phyloP scores from a whole-genome alignment of 2,113 vertebrate genomes.

The Podiceps cristatus region DNA sequence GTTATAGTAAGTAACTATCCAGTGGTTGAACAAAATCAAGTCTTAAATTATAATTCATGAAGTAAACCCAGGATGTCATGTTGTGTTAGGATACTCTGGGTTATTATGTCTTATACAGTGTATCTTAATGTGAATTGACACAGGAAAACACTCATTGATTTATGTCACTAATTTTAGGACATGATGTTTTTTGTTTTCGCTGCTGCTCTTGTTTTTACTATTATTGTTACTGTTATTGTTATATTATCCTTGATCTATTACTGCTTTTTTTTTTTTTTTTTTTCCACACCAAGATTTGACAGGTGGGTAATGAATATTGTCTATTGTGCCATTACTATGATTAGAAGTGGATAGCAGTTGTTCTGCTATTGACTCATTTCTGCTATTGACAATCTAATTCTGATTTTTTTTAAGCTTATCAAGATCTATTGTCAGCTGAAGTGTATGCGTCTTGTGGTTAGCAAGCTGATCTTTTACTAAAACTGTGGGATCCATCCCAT shows the following conservation, averaged over 20 bases:
- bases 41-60: slow-evolving; percentile 53
- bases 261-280: slow-evolving; percentile 23
- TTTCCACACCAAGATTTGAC: slow-evolving; percentile 72
- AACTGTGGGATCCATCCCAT: background rate
- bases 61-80: slow-evolving; percentile 58
- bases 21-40: slow-evolving; percentile 6
- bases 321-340: slow-evolving; percentile 72
- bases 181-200: background rate
- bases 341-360: slow-evolving; percentile 57
- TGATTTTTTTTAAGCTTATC: slow-evolving; percentile 57
- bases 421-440: slow-evolving; percentile 59
- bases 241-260: slow-evolving; percentile 63
- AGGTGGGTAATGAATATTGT: slow-evolving; percentile 76
- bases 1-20: background rate
- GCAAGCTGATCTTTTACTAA: background rate
- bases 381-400: slow-evolving; percentile 73
- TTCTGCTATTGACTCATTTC: slow-evolving; percentile 69
- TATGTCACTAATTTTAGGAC: slow-evolving; percentile 74
- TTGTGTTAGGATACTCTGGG: slow-evolving; percentile 57
- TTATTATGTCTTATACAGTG: slow-evolving; percentile 57
- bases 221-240: slow-evolving; percentile 25
- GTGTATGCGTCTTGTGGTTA: background rate
- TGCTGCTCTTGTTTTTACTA: background rate
- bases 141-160: slow-evolving; percentile 73
- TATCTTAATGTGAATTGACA: slow-evolving; percentile 76